Conservation (phyloP, 2,888 invertebrate genomes). For the Oligia fasciuncula region DNA sequence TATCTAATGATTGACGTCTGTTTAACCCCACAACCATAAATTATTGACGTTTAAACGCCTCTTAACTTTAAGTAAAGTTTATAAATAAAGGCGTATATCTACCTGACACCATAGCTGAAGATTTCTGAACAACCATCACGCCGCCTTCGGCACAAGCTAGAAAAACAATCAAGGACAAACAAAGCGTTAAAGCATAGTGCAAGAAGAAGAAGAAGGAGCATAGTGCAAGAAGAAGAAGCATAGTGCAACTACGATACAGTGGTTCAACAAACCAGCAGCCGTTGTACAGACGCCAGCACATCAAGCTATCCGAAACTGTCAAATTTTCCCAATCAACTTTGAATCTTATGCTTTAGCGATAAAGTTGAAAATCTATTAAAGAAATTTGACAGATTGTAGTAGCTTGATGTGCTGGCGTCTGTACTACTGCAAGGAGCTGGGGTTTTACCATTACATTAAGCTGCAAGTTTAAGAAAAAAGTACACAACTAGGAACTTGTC, state of each 20-base stretch:
- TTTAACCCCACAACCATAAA: too few relatives aligned
- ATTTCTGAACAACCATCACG: constrained; percentile 40
- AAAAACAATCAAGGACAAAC: constrained; percentile 40
- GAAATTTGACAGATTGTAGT: too few relatives aligned
- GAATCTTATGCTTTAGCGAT: too few relatives aligned
- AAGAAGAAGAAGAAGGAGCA: background rate
- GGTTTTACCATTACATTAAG: background rate
- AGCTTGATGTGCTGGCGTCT: too few relatives aligned
- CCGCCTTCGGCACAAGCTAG: constrained; percentile 40
- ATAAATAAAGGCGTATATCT: background rate
- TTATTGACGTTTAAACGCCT: too few relatives aligned
- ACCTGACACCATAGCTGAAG: constrained; percentile 44
- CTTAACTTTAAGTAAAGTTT: background rate
- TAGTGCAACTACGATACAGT: constrained; percentile 16
- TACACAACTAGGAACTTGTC: background rate
- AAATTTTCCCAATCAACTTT: too few relatives aligned
- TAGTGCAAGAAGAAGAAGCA: background rate
- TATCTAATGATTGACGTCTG: too few relatives aligned
- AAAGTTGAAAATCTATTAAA: too few relatives aligned
- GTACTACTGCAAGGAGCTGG: background rate
- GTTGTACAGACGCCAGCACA: background rate
- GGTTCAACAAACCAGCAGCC: background rate
- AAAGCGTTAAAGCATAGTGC: constrained; percentile 38
- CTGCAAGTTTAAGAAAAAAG: background rate
- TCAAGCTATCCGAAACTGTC: too few relatives aligned